Base-by-base conservation (phyloP, 1,140 invertebrate species). In the Limonius californicus region DNA sequence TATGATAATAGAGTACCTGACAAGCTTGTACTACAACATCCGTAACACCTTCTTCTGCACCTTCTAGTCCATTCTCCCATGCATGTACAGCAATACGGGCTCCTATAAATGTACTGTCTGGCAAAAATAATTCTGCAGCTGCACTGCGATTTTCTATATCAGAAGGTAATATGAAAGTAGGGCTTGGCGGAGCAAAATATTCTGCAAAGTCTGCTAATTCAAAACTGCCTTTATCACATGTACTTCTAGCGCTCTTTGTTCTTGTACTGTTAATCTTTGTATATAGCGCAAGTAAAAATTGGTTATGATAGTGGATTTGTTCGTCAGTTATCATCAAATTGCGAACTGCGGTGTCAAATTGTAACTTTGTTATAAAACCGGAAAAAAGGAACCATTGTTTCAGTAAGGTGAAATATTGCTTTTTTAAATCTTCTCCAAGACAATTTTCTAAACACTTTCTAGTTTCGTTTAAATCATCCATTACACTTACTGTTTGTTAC, bases 41-140 rank as follows among this genome's bases (percentile, higher is more conserved):
- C 7, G 72, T 65, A 12, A 76, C 72, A 61, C 59, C 64, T 14
- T 65, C 68, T 11, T 74, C 67, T 43, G 68, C 71, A 9, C 72
- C 71, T 57, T 73, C 68, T 32, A 74, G 61, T 9, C 68, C 70
- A 59, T 73, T 73, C 57, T 74, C 72, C 74, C 74, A 76, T 16
- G 69, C 69, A 11, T 66, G 63, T 3, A 76, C 57, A 0, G 70
- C 68, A 61, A 76, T 69, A 56, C 71, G 57, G 19, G 65, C 68
- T 11, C 61, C 30, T 12, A 76, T 68, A 57, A 76, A 74, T 8
- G 63, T 65, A 57, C 64, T 70, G 47, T 74, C 69, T 2, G 74
- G 73, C 35, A 73, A 63, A 39, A 74, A 74, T 6, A 73, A 59
- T 57, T 75, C 74, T 16, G 62, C 56, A 8, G 70, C 69, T 8